A percentile compares a stretch with the other conserved stretches of the same genome.
Evolutionary conservation across 2,888 invertebrate genomes (phyloP).

Genomic region (Conistra vaccinii): DNA sequence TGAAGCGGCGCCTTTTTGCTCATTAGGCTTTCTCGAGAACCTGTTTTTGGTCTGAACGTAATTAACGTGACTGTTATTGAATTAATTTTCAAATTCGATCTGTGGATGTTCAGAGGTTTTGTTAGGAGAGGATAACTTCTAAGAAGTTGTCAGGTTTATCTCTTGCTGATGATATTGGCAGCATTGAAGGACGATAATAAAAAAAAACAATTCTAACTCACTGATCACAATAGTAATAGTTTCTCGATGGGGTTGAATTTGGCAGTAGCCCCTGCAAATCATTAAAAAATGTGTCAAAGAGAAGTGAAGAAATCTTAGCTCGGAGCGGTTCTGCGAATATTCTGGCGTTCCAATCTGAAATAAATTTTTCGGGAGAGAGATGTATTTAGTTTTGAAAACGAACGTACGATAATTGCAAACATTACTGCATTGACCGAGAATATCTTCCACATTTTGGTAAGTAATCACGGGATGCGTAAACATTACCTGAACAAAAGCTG

Average conservation of each 20-base stretch:
- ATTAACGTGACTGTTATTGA: neutral
- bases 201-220: neutral
- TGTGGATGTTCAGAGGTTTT: neutral
- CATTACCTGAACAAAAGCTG: conserved; percentile 29
- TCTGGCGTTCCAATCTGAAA: neutral
- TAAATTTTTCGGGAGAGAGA: neutral
- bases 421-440: neutral
- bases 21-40: neutral
- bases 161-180: neutral
- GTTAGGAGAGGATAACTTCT: neutral
- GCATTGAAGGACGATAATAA: neutral
- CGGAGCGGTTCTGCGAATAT: neutral
- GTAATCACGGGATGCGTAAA: conserved; percentile 11
- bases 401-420: neutral
- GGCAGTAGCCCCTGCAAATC: too few species aligned
- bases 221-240: neutral
- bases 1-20: neutral
- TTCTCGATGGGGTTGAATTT: neutral
- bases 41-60: neutral
- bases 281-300: conserved; percentile 1
- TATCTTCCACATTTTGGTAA: neutral
- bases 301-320: neutral
- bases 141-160: neutral
- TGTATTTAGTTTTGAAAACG: neutral
- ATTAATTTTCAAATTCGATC: neutral